Percentiles rank a stretch among this genome's conserved stretches.
Evolutionary conservation across 2,113 vertebrate species (phyloP).

Genomic region (Petaurus breviceps): DNA sequence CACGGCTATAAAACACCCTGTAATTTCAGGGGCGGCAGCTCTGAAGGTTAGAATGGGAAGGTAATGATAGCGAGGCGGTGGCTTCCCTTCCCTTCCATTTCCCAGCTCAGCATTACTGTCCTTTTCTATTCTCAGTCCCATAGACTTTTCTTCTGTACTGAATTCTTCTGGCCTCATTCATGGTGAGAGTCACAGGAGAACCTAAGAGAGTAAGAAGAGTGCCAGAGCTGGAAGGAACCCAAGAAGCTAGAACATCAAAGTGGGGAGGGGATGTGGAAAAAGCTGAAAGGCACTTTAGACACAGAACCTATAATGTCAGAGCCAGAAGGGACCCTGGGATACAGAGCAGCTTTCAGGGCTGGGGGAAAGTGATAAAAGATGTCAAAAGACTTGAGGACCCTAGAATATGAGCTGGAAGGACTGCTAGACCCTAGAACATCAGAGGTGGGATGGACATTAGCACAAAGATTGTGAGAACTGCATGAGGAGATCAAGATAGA

Average conservation of each 20-base stretch:
- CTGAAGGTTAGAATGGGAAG: constrained; percentile 16
- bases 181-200: accelerated
- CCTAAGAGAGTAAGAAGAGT: background rate
- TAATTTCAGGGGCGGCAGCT: constrained; percentile 32
- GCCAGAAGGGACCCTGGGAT: background rate
- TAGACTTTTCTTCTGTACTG: constrained; percentile 1
- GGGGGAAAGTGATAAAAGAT: too few species aligned
- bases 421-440: too few species aligned
- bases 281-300: background rate
- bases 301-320: background rate
- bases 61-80: background rate
- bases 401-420: too few species aligned
- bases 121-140: constrained; percentile 38
- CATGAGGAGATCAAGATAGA: too few species aligned
- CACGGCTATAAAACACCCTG: background rate
- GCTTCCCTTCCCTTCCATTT: background rate
- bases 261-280: background rate
- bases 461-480: too few species aligned
- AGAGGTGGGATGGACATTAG: too few species aligned
- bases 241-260: background rate
- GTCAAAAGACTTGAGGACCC: too few species aligned
- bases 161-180: background rate
- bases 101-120: constrained; percentile 19
- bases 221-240: background rate
- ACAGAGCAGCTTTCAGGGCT: background rate